These are phyloP conservation scores for Centruroides vittatus DNA, from an alignment of 1,140 invertebrate species.

Conservation along the genomic window DNA sequence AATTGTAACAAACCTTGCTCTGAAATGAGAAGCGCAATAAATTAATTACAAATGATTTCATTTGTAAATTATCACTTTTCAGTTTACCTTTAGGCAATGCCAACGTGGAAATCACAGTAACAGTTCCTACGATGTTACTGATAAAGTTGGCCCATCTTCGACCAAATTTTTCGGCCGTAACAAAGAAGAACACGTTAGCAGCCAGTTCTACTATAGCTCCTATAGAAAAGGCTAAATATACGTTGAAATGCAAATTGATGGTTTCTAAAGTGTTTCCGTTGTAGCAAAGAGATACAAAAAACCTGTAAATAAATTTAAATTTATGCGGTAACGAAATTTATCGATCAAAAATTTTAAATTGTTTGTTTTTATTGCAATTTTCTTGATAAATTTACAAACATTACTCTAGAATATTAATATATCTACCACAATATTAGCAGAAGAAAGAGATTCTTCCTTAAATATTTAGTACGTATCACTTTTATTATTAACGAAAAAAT, in stretches of 20 bases:
- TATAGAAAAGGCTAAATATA: slow-evolving; percentile 69
- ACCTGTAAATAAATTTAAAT: slow-evolving; percentile 33
- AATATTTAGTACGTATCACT: no score
- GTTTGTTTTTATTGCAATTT: no score
- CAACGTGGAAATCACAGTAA: neutral
- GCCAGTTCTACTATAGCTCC: slow-evolving; percentile 66
- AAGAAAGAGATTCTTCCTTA: slow-evolving; percentile 11
- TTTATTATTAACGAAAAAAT: no score
- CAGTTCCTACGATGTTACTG: slow-evolving; percentile 24
- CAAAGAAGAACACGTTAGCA: slow-evolving; percentile 61
- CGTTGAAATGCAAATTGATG: slow-evolving; percentile 56
- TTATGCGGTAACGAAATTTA: neutral
- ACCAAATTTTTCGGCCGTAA: slow-evolving; percentile 64
- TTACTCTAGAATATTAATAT: neutral
- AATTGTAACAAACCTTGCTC: slow-evolving; percentile 4
- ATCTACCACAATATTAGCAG: slow-evolving; percentile 8
- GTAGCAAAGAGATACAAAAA: slow-evolving; percentile 69
- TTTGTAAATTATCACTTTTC: neutral
- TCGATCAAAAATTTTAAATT: no score
- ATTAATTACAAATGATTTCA: neutral
- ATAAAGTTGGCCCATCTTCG: slow-evolving; percentile 66
- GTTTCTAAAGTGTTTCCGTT: slow-evolving; percentile 74
- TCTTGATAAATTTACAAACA: neutral
- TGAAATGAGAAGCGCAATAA: neutral
- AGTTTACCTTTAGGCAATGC: neutral